Evolutionary conservation across 2,113 vertebrate species (phyloP).

Genomic region (Centropus unirufus): DNA sequence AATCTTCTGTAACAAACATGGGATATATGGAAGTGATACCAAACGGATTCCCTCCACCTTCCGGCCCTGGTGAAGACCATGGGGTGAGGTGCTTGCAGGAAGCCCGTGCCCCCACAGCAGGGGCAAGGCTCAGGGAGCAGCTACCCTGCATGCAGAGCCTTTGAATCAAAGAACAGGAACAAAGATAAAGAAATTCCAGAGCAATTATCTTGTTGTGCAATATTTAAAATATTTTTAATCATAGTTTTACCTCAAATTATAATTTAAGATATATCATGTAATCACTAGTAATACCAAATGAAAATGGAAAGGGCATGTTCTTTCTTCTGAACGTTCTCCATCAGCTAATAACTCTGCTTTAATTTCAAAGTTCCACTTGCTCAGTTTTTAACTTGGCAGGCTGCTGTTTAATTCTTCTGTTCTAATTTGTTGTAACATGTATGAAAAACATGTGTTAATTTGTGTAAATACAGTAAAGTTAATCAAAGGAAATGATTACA

Average conservation of each 20-base stretch:
- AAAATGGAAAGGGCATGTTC: slow-evolving; percentile 69
- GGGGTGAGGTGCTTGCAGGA: not conserved
- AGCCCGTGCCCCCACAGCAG: not conserved
- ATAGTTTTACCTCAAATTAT: slow-evolving; percentile 68
- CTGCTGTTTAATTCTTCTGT: slow-evolving; percentile 57
- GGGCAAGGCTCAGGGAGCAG: not conserved
- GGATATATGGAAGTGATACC: not conserved
- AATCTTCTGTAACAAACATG: not conserved
- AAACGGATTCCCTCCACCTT: not conserved
- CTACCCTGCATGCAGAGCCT: not conserved
- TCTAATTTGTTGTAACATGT: slow-evolving; percentile 71
- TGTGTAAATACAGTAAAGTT: slow-evolving; percentile 59
- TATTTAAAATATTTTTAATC: slow-evolving; percentile 73
- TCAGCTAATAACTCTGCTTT: slow-evolving; percentile 67
- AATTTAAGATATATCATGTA: slow-evolving; percentile 67
- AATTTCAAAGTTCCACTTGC: slow-evolving; percentile 59
- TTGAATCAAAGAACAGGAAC: slow-evolving; percentile 48
- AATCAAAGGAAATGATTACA: slow-evolving; percentile 69
- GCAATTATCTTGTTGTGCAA: slow-evolving; percentile 69
- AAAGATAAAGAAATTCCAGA: slow-evolving; percentile 64
- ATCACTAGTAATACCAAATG: slow-evolving; percentile 57
- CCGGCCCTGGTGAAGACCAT: not conserved
- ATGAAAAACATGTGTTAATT: slow-evolving; percentile 61
- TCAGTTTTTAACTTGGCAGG: slow-evolving; percentile 56
- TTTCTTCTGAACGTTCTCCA: slow-evolving; percentile 57